Evolutionary conservation across 2,113 vertebrate genomes (phyloP).

Genomic region (Girardinichthys multiradiatus): DNA sequence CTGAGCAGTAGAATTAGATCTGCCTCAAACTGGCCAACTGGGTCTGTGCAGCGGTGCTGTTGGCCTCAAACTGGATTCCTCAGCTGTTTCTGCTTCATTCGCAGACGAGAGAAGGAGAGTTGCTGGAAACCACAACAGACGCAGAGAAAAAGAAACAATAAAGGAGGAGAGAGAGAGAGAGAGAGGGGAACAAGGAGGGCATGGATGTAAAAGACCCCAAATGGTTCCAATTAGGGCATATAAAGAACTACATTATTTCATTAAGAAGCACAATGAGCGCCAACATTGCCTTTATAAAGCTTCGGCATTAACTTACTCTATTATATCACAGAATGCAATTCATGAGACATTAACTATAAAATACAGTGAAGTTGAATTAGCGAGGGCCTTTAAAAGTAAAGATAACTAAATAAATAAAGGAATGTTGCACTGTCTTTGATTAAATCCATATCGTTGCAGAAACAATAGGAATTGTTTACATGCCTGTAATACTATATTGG

Average conservation of each 20-base stretch:
- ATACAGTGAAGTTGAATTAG: not conserved
- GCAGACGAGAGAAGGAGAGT: conserved; percentile 59
- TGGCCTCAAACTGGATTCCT: conserved; percentile 77
- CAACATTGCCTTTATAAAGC: conserved; percentile 6
- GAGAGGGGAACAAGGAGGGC: not conserved
- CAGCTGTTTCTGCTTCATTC: conserved; percentile 82
- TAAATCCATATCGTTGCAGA: not conserved
- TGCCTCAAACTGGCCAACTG: conserved; percentile 56
- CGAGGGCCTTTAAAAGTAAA: not conserved
- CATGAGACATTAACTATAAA: not conserved
- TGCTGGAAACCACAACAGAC: conserved; percentile 65
- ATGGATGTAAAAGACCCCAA: conserved; percentile 6
- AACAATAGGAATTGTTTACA: not conserved
- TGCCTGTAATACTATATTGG: not conserved
- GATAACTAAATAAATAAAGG: not conserved
- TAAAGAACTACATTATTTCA: not conserved
- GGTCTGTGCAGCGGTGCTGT: conserved; percentile 54
- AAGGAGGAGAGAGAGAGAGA: not conserved
- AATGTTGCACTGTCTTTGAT: not conserved
- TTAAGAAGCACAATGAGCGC: not conserved
- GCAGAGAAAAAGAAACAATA: conserved; percentile 26
- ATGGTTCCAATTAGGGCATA: conserved; percentile 23
- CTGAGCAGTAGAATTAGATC: conserved; percentile 23
- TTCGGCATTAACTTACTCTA: not conserved
- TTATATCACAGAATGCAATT: not conserved